Conservation (phyloP, 2,888 invertebrate genomes). For the Sesamia inferens region DNA sequence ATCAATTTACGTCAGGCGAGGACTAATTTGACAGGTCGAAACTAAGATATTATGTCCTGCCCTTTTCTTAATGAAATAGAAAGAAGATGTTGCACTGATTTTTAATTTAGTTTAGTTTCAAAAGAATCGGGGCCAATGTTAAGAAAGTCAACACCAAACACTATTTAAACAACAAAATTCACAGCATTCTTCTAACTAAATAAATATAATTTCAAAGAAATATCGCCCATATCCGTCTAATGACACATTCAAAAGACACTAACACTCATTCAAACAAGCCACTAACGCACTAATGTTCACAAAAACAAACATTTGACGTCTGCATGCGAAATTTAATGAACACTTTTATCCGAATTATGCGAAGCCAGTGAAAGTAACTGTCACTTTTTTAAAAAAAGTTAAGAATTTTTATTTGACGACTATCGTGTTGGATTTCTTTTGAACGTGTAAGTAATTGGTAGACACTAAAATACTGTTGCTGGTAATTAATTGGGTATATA, state of each 20-base stretch:
- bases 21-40: no score
- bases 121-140: not conserved
- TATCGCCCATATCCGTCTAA: conserved; percentile 33
- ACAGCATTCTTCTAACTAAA: conserved; percentile 1
- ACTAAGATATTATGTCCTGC: no score
- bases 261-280: conserved; percentile 10
- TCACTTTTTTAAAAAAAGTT: conserved; percentile 38
- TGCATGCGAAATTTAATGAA: conserved; percentile 30
- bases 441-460: conserved; percentile 9
- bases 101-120: no score
- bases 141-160: conserved; percentile 15
- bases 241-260: conserved; percentile 16
- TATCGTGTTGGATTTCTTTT: not conserved
- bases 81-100: no score
- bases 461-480: conserved; percentile 3
- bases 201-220: conserved; percentile 1
- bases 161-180: conserved; percentile 1
- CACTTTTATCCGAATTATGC: conserved; percentile 43
- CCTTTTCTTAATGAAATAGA: no score
- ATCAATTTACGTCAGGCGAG: no score
- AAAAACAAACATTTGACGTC: conserved; percentile 32
- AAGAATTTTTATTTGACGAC: conserved; percentile 22
- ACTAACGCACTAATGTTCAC: conserved; percentile 8
- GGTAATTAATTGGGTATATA: conserved; percentile 8
- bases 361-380: conserved; percentile 50